Conservation (phyloP, 92 coral and sea anemone genomes). For the Virgularia gustaviana region DNA sequence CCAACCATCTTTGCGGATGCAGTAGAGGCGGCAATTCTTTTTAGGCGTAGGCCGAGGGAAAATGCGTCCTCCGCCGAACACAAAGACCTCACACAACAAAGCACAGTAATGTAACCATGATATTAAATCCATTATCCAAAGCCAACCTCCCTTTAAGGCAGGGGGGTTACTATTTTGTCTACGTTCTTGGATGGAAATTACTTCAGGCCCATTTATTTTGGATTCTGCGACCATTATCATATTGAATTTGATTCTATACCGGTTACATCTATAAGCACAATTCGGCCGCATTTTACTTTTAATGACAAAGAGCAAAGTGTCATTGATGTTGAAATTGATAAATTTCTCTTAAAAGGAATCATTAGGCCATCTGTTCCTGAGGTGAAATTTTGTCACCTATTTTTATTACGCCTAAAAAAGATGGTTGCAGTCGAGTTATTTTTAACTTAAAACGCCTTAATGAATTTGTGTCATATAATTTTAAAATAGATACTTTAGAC, state of each 20-base stretch:
- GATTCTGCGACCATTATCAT: no score
- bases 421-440: not conserved
- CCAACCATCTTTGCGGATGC: not conserved
- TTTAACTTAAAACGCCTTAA: conserved; percentile 1
- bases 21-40: not conserved
- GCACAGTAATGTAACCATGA: not conserved
- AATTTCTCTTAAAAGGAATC: conserved; percentile 46
- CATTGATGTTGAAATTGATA: not conserved
- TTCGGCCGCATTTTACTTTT: no score
- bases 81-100: not conserved
- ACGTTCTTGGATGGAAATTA: no score
- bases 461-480: conserved; percentile 4
- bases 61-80: not conserved
- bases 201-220: no score
- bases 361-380: not conserved
- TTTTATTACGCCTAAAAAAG: conserved; percentile 7
- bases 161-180: no score
- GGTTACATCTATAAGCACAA: no score
- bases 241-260: no score
- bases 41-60: conserved; percentile 17
- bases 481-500: conserved; percentile 34
- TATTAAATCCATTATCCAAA: not conserved
- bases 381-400: not conserved
- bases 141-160: not conserved
- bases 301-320: no score